These are phyloP conservation scores for Ridgeia piscesae DNA, from an alignment of 1,140 invertebrate genomes.

Conservation along the genomic window DNA sequence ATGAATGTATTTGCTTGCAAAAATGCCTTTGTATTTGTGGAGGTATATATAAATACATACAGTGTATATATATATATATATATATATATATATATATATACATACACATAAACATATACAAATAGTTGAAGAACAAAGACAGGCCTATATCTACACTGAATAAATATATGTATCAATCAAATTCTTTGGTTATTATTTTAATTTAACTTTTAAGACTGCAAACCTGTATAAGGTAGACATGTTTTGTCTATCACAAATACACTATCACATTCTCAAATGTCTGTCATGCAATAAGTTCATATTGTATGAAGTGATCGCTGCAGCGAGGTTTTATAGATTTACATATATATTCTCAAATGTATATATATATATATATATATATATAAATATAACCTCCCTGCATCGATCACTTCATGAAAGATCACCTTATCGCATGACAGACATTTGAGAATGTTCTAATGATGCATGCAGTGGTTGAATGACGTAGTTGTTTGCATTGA, in stretches of 20 bases:
- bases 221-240: too few species aligned
- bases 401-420: not conserved
- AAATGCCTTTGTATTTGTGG: not conserved
- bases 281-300: not conserved
- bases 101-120: too few species aligned
- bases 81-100: too few species aligned
- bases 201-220: too few species aligned
- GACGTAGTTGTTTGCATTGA: not conserved
- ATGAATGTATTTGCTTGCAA: not conserved
- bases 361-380: too few species aligned
- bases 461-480: not conserved
- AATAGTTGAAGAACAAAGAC: too few species aligned
- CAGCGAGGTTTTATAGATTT: not conserved
- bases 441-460: not conserved
- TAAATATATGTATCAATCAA: too few species aligned
- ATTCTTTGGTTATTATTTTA: too few species aligned
- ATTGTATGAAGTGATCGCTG: not conserved
- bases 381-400: not conserved
- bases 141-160: too few species aligned
- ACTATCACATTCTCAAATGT: not conserved
- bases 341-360: too few species aligned
- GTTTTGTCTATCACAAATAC: too few species aligned
- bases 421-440: not conserved
- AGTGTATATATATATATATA: too few species aligned
- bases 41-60: not conserved